Percentiles rank a stretch among this genome's conserved stretches.
phyloP scores from a whole-genome alignment of 1,140 invertebrate genomes.

The Drosophila pseudoobscura region DNA sequence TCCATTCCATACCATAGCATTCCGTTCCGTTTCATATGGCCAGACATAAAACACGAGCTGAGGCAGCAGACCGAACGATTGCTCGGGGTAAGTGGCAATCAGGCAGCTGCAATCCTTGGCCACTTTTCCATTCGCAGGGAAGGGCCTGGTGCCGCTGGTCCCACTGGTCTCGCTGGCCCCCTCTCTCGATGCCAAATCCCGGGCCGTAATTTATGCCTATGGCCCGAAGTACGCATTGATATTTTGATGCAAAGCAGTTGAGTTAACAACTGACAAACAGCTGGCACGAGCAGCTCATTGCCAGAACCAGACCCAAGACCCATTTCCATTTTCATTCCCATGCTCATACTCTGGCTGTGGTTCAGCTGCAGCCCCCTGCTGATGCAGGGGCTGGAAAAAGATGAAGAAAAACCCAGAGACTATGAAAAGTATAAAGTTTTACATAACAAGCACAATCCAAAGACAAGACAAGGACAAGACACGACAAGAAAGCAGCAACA shows the following conservation, averaged over 20 bases:
- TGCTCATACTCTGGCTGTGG: too few relatives aligned
- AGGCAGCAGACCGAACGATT: neutral
- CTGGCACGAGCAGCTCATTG: conserved; percentile 16
- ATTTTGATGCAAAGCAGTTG: conserved; percentile 77
- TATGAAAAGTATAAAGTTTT: conserved; percentile 55
- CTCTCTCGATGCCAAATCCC: conserved; percentile 16
- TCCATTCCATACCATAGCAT: conserved; percentile 17
- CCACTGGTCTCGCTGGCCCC: neutral
- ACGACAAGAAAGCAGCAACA: conserved; percentile 14
- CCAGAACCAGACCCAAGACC: neutral
- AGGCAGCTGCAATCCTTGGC: too few relatives aligned
- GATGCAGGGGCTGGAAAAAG: neutral
- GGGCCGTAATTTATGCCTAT: conserved; percentile 68
- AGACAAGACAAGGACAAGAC: conserved; percentile 47
- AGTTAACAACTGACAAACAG: conserved; percentile 64
- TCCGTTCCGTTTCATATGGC: conserved; percentile 30
- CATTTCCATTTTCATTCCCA: too few relatives aligned
- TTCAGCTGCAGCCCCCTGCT: conserved; percentile 10
- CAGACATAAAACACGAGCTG: conserved; percentile 11
- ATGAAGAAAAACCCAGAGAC: conserved; percentile 7
- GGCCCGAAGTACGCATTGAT: conserved; percentile 65
- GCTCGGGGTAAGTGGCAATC: neutral
- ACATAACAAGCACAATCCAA: conserved; percentile 63
- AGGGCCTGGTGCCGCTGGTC: too few relatives aligned
- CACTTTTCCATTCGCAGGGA: too few relatives aligned